Conservation (phyloP, 2,797 vertebrate species). For the Falco biarmicus region DNA sequence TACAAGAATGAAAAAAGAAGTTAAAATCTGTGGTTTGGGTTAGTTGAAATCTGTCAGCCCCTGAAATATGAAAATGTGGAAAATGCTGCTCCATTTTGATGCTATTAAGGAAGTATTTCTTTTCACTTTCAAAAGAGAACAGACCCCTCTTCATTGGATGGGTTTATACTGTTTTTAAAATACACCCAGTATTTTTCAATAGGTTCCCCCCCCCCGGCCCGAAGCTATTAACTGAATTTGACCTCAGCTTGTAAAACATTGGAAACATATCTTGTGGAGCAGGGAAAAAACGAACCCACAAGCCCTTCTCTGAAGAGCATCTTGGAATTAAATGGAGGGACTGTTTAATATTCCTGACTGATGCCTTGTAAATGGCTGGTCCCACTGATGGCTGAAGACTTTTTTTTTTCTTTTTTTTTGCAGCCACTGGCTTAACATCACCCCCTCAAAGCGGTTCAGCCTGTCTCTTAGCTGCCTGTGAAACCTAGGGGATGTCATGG, state of each 20-base stretch:
- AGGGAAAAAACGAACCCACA: background rate
- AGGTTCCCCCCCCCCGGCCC: background rate
- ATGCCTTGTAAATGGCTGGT: background rate
- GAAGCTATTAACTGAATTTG: slow-evolving; percentile 59
- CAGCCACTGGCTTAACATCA: background rate
- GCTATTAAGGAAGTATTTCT: background rate
- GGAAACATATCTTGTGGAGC: background rate
- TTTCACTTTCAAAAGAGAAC: background rate
- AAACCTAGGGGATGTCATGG: background rate
- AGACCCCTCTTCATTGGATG: background rate
- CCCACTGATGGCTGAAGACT: background rate
- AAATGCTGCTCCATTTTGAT: background rate
- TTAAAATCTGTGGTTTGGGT: background rate
- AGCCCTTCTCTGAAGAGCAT: background rate
- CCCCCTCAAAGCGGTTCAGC: background rate
- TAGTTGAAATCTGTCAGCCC: background rate
- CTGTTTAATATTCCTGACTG: background rate
- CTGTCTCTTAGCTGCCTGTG: background rate
- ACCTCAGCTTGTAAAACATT: slow-evolving; percentile 28
- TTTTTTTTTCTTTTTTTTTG: background rate
- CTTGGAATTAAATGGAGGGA: background rate
- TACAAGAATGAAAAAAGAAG: background rate
- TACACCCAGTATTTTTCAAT: background rate
- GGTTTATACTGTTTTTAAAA: background rate
- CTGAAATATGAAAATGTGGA: background rate